Conservation (phyloP, 2,113 vertebrate species). For the Lichenostomus cassidix region DNA sequence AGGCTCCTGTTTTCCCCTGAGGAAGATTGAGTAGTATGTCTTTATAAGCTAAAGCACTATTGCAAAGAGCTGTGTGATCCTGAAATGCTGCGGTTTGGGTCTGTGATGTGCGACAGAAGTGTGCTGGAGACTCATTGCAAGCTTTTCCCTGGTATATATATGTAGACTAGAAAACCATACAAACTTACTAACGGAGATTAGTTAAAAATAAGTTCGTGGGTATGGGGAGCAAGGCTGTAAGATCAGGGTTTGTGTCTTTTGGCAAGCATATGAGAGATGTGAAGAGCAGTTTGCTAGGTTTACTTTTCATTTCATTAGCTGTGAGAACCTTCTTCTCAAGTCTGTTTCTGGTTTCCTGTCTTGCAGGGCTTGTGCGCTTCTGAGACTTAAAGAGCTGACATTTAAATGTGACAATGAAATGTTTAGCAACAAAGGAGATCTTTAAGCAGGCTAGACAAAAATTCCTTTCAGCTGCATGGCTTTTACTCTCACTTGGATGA, state of each 20-base stretch:
- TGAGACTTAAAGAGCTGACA: background rate
- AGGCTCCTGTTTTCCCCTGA: background rate
- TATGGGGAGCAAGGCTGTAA: background rate
- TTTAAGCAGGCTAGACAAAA: conserved; percentile 4
- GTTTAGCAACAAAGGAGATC: background rate
- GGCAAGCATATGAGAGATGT: fast-evolving
- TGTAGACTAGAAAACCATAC: background rate
- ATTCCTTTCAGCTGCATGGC: background rate
- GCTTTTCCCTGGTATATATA: background rate
- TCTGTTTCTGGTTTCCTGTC: background rate
- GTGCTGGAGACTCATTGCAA: background rate
- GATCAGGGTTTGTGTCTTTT: background rate
- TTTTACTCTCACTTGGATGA: conserved; percentile 6
- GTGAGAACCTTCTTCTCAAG: background rate
- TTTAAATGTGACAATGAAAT: background rate
- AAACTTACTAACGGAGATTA: background rate
- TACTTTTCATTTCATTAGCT: background rate
- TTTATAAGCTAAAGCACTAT: background rate
- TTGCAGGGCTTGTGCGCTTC: background rate
- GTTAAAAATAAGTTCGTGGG: background rate
- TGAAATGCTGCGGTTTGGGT: background rate
- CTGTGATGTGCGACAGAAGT: background rate
- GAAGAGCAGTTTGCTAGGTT: background rate
- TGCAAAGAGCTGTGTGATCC: background rate
- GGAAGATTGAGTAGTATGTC: background rate